Percentiles rank a stretch among this genome's conserved stretches.
These are phyloP conservation scores for Porites divaricata DNA, from an alignment of 92 coral and sea anemone species.

Conservation along the genomic window DNA sequence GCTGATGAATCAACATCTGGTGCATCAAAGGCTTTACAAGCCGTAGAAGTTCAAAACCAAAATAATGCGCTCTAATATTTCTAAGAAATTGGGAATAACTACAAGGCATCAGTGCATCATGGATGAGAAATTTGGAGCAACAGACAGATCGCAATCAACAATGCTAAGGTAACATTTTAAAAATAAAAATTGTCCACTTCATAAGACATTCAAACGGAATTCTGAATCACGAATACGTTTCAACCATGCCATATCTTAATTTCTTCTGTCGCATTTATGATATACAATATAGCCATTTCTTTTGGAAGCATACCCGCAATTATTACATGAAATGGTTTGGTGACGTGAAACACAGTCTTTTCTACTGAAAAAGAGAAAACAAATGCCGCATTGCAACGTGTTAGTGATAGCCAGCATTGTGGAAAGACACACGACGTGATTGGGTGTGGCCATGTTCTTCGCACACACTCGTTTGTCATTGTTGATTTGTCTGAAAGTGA, in stretches of 20 bases:
- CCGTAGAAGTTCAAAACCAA: too few relatives aligned
- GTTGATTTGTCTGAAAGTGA: background rate
- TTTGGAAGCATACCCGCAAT: constrained; percentile 18
- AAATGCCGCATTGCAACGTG: constrained; percentile 16
- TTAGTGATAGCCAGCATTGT: background rate
- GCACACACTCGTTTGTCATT: background rate
- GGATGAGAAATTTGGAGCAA: background rate
- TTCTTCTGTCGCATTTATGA: background rate
- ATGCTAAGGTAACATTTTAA: background rate
- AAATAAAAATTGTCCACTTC: background rate
- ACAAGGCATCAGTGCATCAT: too few relatives aligned
- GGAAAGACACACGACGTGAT: background rate
- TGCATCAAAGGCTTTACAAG: too few relatives aligned
- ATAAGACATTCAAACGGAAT: background rate
- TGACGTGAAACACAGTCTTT: background rate
- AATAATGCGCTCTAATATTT: too few relatives aligned
- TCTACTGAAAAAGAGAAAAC: background rate
- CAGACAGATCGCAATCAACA: too few relatives aligned
- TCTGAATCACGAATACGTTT: background rate
- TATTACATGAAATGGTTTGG: constrained; percentile 25
- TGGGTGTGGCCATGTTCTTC: background rate
- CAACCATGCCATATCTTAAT: background rate
- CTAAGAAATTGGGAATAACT: too few relatives aligned
- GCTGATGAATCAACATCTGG: too few relatives aligned
- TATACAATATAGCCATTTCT: background rate